These are phyloP conservation scores for Poecile atricapillus DNA, from an alignment of 2,113 vertebrate genomes.

Conservation along the genomic window DNA sequence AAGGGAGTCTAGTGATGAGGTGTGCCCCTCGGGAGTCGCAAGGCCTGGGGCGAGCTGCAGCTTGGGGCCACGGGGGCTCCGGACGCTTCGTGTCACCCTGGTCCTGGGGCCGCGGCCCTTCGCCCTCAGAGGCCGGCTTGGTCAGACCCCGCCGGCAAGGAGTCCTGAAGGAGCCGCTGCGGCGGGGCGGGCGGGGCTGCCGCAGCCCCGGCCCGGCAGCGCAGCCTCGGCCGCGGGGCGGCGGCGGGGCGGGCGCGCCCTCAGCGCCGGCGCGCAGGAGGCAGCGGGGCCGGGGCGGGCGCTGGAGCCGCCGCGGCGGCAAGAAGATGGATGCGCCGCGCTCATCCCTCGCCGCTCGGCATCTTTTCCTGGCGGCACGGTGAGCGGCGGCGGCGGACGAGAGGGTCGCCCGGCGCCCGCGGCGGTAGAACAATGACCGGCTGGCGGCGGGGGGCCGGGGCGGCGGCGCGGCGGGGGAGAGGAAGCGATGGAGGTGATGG, in stretches of 20 bases:
- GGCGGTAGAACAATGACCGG: not conserved
- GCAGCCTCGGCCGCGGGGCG: not conserved
- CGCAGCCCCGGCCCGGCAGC: not conserved
- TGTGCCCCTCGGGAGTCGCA: not conserved
- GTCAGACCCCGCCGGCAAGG: not conserved
- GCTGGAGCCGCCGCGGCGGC: conserved; percentile 37
- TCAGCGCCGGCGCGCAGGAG: conserved; percentile 8
- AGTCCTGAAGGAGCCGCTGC: not conserved
- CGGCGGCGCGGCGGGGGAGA: not conserved
- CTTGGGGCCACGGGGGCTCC: not conserved
- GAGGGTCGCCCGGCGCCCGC: not conserved
- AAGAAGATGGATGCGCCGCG: conserved; percentile 70
- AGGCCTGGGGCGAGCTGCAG: not conserved
- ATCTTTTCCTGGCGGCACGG: conserved; percentile 60
- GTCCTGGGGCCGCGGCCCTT: not conserved
- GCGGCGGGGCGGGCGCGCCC: not conserved
- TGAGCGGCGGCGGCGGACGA: conserved; percentile 53
- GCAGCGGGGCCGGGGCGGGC: conserved; percentile 52
- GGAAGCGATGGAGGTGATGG: not conserved
- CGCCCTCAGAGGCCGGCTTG: not conserved
- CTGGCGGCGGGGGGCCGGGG: not conserved
- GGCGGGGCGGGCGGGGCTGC: not conserved
- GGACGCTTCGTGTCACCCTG: fast-evolving
- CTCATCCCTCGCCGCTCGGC: conserved; percentile 44
- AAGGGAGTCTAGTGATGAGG: not conserved